Base-by-base conservation (phyloP, 2,888 invertebrate genomes). In the Mayetiola destructor region DNA sequence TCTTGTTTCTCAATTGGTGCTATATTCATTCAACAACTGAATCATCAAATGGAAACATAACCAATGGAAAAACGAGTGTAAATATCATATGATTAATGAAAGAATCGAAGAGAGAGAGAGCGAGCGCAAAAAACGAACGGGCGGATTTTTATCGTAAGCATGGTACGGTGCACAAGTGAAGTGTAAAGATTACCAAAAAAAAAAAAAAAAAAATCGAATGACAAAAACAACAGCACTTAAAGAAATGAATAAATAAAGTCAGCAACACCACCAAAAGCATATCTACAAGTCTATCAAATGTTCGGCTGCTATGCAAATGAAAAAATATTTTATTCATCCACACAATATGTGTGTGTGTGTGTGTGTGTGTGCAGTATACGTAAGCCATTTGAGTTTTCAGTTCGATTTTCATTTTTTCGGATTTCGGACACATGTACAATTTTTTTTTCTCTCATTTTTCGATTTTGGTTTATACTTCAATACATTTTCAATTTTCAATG, bases 291-390 rank as follows among this genome's bases (percentile, higher is more conserved):
- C 55, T 55, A 55, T 55, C 55, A 55, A 55, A 35, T 37, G 55
- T 55, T 36, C 55, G n/a, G 30, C 39, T 39, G 29, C 56, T 56
- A 48, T 56, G 56, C 56, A 56, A 56, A 56, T 56, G 56, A 56
- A 56, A 56, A 56, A 42, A 56, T 56, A 56, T 56, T 48, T 56
- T 56, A 56, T 56, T 56, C 56, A 56, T 56, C 29, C n/a, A n/a
- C n/a, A n/a, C n/a, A n/a, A n/a, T n/a, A n/a, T n/a, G n/a, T n/a
- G n/a, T n/a, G n/a, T n/a, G n/a, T n/a, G n/a, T n/a, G n/a, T n/a
- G n/a, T n/a, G n/a, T n/a, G n/a, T n/a, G n/a, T n/a, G n/a, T n/a
- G n/a, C n/a, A n/a, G n/a, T n/a, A n/a, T 56, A 56, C 56, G 32
- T 29, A 23, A 56, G 48, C 35, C 56, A 52, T 39, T 32, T 56